A percentile compares a stretch with the other conserved stretches of the same genome.
phyloP scores from a whole-genome alignment of 1,140 invertebrate species.

The Aphelinus certus region DNA sequence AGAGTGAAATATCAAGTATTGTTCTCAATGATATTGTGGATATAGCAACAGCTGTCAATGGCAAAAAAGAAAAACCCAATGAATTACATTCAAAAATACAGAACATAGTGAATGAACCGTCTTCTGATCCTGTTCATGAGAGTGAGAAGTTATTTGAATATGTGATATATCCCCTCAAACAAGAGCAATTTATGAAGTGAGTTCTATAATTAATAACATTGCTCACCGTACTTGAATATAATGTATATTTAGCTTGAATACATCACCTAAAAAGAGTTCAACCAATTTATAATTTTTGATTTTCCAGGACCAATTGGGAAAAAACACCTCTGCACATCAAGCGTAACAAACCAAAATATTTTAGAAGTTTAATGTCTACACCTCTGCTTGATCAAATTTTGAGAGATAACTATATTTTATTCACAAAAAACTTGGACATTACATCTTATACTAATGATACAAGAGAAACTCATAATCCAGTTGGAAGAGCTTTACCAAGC shows the following conservation, averaged over 20 bases:
- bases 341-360: conserved; percentile 75
- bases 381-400: conserved; percentile 81
- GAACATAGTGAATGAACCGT: not conserved
- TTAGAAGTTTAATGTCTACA: conserved; percentile 79
- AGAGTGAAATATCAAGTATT: not conserved
- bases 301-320: conserved; percentile 77
- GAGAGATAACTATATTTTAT: conserved; percentile 78
- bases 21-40: not conserved
- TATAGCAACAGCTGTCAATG: not conserved
- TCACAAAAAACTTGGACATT: conserved; percentile 89
- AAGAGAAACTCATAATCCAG: conserved; percentile 88
- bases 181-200: conserved; percentile 73
- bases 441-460: conserved; percentile 83
- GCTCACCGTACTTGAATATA: not conserved
- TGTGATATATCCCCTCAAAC: conserved; percentile 74
- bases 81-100: not conserved
- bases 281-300: conserved; percentile 31
- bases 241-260: not conserved
- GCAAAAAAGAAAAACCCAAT: not conserved
- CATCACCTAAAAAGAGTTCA: not conserved
- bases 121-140: conserved; percentile 66
- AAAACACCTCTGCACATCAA: conserved; percentile 79
- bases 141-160: conserved; percentile 74
- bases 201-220: conserved; percentile 38
- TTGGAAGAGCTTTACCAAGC: conserved; percentile 78